These are phyloP conservation scores for Platysternon megacephalum DNA, from an alignment of 2,113 vertebrate genomes.

Conservation along the genomic window DNA sequence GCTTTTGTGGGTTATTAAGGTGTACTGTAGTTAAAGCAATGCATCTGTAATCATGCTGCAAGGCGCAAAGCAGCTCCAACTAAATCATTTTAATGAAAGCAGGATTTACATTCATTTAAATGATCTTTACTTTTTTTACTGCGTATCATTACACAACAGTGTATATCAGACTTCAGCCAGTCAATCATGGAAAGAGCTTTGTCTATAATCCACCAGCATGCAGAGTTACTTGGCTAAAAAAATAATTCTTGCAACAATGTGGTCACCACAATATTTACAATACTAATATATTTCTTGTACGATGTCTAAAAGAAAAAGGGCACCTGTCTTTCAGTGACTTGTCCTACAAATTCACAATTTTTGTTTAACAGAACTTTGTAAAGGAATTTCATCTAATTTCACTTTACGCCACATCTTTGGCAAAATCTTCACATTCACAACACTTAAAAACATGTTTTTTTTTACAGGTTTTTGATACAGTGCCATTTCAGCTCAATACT, in stretches of 20 bases:
- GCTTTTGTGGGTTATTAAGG: background rate
- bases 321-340: background rate
- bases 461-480: background rate
- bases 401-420: background rate
- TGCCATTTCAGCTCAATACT: background rate
- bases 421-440: background rate
- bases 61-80: slow-evolving; percentile 7
- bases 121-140: background rate
- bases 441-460: background rate
- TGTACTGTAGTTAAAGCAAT: background rate
- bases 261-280: background rate
- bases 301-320: background rate
- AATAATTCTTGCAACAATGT: background rate
- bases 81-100: slow-evolving; percentile 8
- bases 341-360: background rate
- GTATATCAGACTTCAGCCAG: background rate
- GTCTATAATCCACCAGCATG: background rate
- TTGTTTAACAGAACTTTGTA: background rate
- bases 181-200: background rate
- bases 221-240: background rate
- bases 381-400: background rate
- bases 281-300: background rate
- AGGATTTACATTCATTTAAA: slow-evolving; percentile 5
- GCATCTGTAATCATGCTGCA: background rate
- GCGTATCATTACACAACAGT: background rate